Evolutionary conservation across 2,888 invertebrate species (phyloP).

Genomic region (Melinaea marsaeus): DNA sequence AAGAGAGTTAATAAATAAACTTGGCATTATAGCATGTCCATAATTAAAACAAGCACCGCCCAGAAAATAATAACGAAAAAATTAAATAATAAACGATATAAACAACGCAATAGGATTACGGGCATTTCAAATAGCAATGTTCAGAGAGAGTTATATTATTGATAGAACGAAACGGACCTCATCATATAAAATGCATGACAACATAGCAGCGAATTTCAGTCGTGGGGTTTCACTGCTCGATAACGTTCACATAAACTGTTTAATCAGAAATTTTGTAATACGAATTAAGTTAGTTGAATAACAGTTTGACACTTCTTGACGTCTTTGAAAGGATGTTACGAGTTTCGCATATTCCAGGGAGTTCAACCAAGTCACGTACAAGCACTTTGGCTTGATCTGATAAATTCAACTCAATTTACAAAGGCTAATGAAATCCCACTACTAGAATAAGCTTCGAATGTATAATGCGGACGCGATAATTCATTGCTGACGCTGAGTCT

Average conservation of each 20-base stretch:
- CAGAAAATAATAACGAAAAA: neutral
- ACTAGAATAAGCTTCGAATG: conserved; percentile 30
- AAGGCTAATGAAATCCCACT: conserved; percentile 35
- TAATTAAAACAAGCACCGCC: neutral
- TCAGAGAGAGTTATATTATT: conserved; percentile 24
- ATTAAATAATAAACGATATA: neutral
- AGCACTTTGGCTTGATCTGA: conserved; percentile 38
- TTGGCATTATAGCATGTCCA: neutral
- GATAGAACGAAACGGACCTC: conserved; percentile 22
- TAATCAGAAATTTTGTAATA: conserved; percentile 9
- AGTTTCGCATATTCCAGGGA: conserved; percentile 35
- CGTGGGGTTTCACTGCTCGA: conserved; percentile 18
- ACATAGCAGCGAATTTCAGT: conserved; percentile 24
- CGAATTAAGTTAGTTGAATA: conserved; percentile 22
- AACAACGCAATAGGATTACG: conserved; percentile 10
- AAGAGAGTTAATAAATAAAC: too few species aligned
- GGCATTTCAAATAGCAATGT: conserved; percentile 20
- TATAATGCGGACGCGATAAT: conserved; percentile 24
- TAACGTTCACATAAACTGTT: conserved; percentile 22
- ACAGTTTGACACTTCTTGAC: conserved; percentile 31
- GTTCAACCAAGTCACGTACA: conserved; percentile 37
- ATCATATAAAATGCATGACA: conserved; percentile 28
- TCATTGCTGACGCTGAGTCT: neutral
- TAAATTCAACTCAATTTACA: conserved; percentile 40
- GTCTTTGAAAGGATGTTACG: conserved; percentile 35